Conservation (phyloP, 2,888 invertebrate species). For the Molanna angustata region DNA sequence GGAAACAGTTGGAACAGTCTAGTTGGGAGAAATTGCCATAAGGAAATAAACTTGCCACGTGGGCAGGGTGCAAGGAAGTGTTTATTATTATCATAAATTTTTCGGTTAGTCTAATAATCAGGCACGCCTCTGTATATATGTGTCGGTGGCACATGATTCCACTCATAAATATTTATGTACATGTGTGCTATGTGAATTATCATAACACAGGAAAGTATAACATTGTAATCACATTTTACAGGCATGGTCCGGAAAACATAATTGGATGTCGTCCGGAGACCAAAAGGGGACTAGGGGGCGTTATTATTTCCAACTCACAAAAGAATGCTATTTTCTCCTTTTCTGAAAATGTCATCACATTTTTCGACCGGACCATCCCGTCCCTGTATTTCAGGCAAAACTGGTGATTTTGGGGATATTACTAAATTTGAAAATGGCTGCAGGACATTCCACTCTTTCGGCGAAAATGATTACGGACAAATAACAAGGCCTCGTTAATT, state of each 20-base stretch:
- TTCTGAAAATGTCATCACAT: constrained; percentile 13
- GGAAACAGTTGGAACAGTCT: too few relatives aligned
- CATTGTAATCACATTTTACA: constrained; percentile 27
- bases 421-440: neutral
- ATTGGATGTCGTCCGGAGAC: constrained; percentile 31
- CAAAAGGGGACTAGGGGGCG: constrained; percentile 14
- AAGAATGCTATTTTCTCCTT: constrained; percentile 13
- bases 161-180: neutral
- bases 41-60: too few relatives aligned
- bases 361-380: neutral
- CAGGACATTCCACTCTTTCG: too few relatives aligned
- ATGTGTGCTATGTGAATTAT: constrained; percentile 18
- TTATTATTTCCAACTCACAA: constrained; percentile 21
- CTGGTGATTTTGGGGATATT: neutral
- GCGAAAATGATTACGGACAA: too few relatives aligned
- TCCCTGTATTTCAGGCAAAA: neutral
- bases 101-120: too few relatives aligned
- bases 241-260: constrained; percentile 21
- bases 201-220: constrained; percentile 25
- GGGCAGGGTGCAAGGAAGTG: too few relatives aligned
- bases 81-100: too few relatives aligned
- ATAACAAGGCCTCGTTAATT: too few relatives aligned
- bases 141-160: too few relatives aligned
- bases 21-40: too few relatives aligned
- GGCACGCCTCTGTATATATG: too few relatives aligned